Percentiles rank a stretch among this genome's conserved stretches.
phyloP scores from a whole-genome alignment of 2,113 vertebrate genomes.

The Chamaea fasciata region DNA sequence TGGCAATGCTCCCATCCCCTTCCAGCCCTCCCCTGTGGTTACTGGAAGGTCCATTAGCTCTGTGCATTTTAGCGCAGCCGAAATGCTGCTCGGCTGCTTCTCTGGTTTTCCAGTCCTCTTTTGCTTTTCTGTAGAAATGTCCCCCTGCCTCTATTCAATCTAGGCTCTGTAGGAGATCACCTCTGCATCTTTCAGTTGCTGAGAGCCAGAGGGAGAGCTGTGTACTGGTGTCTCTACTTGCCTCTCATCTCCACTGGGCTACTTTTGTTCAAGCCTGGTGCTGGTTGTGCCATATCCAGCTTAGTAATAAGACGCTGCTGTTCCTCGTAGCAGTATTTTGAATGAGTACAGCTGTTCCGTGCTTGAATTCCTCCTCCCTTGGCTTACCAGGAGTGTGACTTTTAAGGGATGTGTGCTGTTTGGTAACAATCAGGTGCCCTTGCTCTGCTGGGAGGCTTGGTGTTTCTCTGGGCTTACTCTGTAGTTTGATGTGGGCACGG shows the following conservation, averaged over 20 bases:
- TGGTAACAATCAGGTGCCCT: neutral
- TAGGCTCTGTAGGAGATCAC: neutral
- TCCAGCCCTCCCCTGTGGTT: neutral
- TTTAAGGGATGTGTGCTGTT: neutral
- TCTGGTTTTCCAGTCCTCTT: neutral
- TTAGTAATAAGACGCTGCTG: neutral
- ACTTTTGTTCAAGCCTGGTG: neutral
- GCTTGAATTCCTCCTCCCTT: neutral
- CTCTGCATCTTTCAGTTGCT: neutral
- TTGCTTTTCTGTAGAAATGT: neutral
- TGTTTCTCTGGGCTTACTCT: neutral
- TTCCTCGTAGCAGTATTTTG: neutral
- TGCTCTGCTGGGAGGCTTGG: neutral
- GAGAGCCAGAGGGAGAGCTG: neutral
- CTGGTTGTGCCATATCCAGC: neutral
- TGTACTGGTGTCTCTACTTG: neutral
- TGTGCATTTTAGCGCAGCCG: neutral
- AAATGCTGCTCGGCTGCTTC: neutral
- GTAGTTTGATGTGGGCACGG: neutral
- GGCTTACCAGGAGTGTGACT: neutral
- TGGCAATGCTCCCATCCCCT: neutral
- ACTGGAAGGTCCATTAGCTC: neutral
- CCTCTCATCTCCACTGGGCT: neutral
- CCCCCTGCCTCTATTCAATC: neutral
- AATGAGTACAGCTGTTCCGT: neutral